phyloP scores from a whole-genome alignment of 2,797 vertebrate genomes.

The Rousettus madagascariensis region DNA sequence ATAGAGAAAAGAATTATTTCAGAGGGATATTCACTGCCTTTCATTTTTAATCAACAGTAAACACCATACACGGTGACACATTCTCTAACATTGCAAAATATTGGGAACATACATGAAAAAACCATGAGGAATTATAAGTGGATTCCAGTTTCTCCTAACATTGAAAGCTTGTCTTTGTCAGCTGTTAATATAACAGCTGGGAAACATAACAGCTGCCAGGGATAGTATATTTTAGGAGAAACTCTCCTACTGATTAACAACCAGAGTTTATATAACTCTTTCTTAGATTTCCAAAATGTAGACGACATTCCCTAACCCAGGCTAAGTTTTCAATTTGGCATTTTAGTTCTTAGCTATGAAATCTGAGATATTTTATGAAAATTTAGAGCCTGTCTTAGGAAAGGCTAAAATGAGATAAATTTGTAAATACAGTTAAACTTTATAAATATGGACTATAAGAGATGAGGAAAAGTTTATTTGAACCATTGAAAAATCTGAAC shows the following conservation, averaged over 20 bases:
- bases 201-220: conserved; percentile 53
- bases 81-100: conserved; percentile 13
- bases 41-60: conserved; percentile 37
- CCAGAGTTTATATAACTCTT: conserved; percentile 33
- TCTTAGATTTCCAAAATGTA: conserved; percentile 50
- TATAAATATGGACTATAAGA: background rate
- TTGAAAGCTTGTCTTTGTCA: conserved; percentile 61
- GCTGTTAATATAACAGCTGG: conserved; percentile 62
- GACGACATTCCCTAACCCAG: background rate
- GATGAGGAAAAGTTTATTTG: background rate
- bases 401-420: conserved; percentile 16
- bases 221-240: conserved; percentile 52
- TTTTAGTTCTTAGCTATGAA: conserved; percentile 38
- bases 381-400: background rate
- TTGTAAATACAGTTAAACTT: conserved; percentile 33
- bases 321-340: background rate
- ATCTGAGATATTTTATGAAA: background rate
- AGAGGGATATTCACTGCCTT: background rate
- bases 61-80: background rate
- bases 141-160: conserved; percentile 55
- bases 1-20: conserved; percentile 6
- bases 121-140: conserved; percentile 19
- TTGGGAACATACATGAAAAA: conserved; percentile 36
- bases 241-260: conserved; percentile 30
- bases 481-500: conserved; percentile 25